Evolutionary conservation across 1,140 invertebrate genomes (phyloP), one percentile per base, ranked within the genome.

Genomic region (Zaprionus taronus): DNA sequence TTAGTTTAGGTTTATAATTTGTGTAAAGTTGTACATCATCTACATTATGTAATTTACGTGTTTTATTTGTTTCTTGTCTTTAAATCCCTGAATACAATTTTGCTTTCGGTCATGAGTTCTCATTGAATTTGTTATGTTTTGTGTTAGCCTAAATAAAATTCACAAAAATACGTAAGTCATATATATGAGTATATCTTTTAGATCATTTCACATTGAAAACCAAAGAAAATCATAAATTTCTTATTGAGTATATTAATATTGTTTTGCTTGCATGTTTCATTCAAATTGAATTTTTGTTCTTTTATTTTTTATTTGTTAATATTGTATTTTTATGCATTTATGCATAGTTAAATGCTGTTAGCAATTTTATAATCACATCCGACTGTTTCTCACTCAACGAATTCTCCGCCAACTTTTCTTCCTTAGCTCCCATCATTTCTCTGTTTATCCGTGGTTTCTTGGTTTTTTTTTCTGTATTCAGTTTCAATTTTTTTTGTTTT

Each of bases 71-170:
- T 51, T 66, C 58, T 53, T n/a, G n/a, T n/a, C n/a, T 79, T 71
- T 85, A 92, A 90, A 92, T 92, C 91, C 91, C 91, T 92, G 91
- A 92, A 92, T 89, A 61, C 53, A 90, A 91, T 92, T 92, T 92
- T 92, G 91, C 82, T 90, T 87, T 71, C 91, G 58, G 68, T 85
- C 72, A 71, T 90, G 85, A 77, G 72, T 81, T 75, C 64, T 72
- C 62, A 20, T 82, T 80, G 62, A 76, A 72, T 81, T 85, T 72
- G 67, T 89, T 89, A 68, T 38, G 69, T 81, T 80, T 47, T 76
- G 71, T 77, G 78, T 82, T 91, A 90, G 79, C 85, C 86, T 90
- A 90, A 85, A 91, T 89, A 89, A 90, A 82, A 90, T 90, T 75
- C 85, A 90, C 90, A 85, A 90, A 90, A 90, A 90, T 90, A 47